These are phyloP conservation scores for Leptinotarsa peninsularis DNA, from an alignment of 2,888 invertebrate genomes.

Conservation along the genomic window DNA sequence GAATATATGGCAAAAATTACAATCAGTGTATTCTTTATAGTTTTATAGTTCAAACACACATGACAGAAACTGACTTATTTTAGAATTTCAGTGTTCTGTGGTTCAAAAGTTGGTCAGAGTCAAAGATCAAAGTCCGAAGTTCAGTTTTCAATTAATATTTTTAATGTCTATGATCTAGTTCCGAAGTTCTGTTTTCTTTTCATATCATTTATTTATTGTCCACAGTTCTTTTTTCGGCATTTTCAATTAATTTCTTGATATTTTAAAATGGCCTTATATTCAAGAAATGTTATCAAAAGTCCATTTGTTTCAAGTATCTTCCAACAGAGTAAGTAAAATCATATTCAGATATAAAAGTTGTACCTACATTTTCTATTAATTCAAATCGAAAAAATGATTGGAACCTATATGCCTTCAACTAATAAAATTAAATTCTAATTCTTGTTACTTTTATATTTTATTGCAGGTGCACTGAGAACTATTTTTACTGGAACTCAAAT, in stretches of 20 bases:
- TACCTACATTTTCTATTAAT: neutral
- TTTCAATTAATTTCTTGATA: neutral
- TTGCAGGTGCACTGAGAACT: slow-evolving; percentile 68
- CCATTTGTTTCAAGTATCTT: slow-evolving; percentile 26
- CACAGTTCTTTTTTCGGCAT: neutral
- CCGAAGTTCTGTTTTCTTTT: neutral
- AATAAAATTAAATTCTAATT: too few species aligned
- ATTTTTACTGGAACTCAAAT: slow-evolving; percentile 69
- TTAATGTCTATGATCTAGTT: neutral
- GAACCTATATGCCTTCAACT: too few species aligned
- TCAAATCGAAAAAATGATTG: neutral
- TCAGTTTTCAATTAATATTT: neutral
- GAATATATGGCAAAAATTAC: too few species aligned
- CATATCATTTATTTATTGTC: neutral
- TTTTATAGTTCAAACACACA: too few species aligned
- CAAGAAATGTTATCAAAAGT: slow-evolving; percentile 54
- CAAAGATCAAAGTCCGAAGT: slow-evolving; percentile 5
- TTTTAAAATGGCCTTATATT: slow-evolving; percentile 56
- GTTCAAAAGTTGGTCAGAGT: neutral
- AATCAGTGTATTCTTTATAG: too few species aligned
- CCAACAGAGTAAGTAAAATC: slow-evolving; percentile 28
- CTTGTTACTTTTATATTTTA: neutral
- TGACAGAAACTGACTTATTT: neutral
- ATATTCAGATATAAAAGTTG: neutral
- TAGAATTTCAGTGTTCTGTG: neutral